A percentile compares a stretch with the other conserved stretches of the same genome.
Evolutionary conservation across 2,888 invertebrate genomes (phyloP).

Genomic region (Dasypogon diadema): DNA sequence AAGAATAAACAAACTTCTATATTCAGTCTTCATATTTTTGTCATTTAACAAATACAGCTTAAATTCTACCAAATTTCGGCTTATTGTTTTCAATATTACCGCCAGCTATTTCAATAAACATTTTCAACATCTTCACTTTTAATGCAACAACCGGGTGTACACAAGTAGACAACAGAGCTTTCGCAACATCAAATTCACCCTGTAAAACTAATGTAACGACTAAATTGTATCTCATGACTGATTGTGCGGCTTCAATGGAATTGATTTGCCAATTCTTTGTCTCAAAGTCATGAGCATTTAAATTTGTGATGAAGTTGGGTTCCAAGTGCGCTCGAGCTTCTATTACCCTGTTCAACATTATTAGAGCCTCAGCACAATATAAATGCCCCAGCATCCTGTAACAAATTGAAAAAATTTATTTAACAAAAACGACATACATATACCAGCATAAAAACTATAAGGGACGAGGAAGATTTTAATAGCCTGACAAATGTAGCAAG

Average conservation of each 20-base stretch:
- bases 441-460: too few relatives aligned
- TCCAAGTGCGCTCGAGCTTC: constrained; percentile 89
- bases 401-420: constrained; percentile 43
- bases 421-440: too few relatives aligned
- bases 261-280: constrained; percentile 70
- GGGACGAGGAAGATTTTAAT: too few relatives aligned
- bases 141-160: constrained; percentile 64
- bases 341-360: constrained; percentile 82
- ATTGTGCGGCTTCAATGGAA: constrained; percentile 75
- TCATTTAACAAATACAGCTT: too few relatives aligned
- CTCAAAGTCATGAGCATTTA: constrained; percentile 70
- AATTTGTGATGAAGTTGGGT: constrained; percentile 76
- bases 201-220: constrained; percentile 81
- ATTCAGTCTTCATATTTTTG: too few relatives aligned
- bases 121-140: constrained; percentile 68
- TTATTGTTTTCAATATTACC: constrained; percentile 59
- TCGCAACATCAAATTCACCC: constrained; percentile 78
- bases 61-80: not conserved
- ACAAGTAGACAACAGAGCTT: constrained; percentile 61
- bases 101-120: constrained; percentile 72
- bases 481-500: too few relatives aligned
- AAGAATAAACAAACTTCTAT: too few relatives aligned
- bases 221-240: constrained; percentile 82
- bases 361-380: constrained; percentile 89
- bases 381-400: constrained; percentile 84